Base-by-base conservation (phyloP, 2,797 vertebrate species). In the Rhinoraja longicauda region DNA sequence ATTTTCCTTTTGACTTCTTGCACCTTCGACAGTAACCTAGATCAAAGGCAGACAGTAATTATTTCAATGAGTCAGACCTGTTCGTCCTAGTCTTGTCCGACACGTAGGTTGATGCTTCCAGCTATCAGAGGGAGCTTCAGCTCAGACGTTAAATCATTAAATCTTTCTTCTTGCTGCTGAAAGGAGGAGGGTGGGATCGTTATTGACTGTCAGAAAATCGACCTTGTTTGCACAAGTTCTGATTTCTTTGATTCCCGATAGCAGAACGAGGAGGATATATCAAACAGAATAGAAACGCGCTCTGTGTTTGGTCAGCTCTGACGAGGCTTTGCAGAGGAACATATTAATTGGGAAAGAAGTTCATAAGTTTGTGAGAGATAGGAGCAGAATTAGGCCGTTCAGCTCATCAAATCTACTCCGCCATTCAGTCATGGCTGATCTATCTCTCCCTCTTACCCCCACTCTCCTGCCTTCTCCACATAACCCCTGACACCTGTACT, bases 1-100 rank as follows among this genome's bases (percentile, higher is more conserved):
- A 96, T 0, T 95, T 96, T 1, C 96, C 96, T 7, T 95, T 95
- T 88, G 95, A 86, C 0, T 94, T 95, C 0, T 93, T 95, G 76
- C 97, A 97, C 29, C 94, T 90, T 53, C 94, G 81, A 53, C 97
- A 97, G 78, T 62, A 93, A 45, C 93, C 96, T 97, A 93, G 45
- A 92, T 88, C 84, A 92, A 39, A 75, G 24, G 72, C 93, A 93
- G 72, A 90, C 12, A 91, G 53, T 15, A 72, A 93, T 86, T 59
- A 92, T 13, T 57, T 53, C 45, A 24, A 75, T 57, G 36, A 26
- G 75, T 36, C 84, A 32, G n/a, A 36, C 53, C 53, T 13, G 45
- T 57, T 86, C n/a, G 29, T n/a, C 57, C 19, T 8, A n/a, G 29
- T 29, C 39, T 57, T 59, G 24, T 13, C 29, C 82, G 3, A 62